Evolutionary conservation across 2,888 invertebrate species (phyloP), one percentile per base, ranked within the genome.

Genomic region (Chironomus riparius): DNA sequence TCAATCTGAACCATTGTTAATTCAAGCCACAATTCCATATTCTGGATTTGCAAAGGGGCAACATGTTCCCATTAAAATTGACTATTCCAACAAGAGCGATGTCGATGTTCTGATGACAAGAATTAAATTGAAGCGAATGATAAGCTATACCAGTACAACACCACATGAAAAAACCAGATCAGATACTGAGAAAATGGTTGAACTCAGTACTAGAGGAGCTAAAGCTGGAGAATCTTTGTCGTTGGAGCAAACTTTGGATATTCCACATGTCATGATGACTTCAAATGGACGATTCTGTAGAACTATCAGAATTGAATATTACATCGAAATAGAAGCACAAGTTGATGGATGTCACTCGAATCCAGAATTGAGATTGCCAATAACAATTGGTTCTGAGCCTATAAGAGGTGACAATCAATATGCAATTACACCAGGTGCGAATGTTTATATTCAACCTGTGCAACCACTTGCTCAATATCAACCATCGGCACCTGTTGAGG

Each of bases 11-110:
- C 68, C 70, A 18, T 10, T 78, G 13, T 65, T 61, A 10, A 70
- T 77, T 4, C 38, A 68, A 61, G 38, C 76, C 1, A 72, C 73
- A 12, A 12, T 76, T 21, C 77, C 77, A n/a, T 22, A 13, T 12
- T 68, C 76, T 13, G 76, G 71, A 13, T 72, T 76, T 68, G 38
- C 21, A 10, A 61, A 50, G 6, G 76, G 76, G 56, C 48, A 76
- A 38, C 24, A 65, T 6, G 72, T 76, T 28, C 76, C 71, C 2
- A 15, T 76, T n/a, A 65, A 70, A 18, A 50, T 76, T 38, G 12
- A 76, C 6, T 68, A 61, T 56, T 21, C 22, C 4, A 71, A 71
- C 56, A 56, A 50, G 4, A 71, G 71, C 13, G 50, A 18, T 21
- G 61, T 68, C 5, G 65, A 28, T n/a, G 61, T 47, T 24, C 5